Conservation (phyloP, 2,888 invertebrate species). For the Eupithecia dodoneata region DNA sequence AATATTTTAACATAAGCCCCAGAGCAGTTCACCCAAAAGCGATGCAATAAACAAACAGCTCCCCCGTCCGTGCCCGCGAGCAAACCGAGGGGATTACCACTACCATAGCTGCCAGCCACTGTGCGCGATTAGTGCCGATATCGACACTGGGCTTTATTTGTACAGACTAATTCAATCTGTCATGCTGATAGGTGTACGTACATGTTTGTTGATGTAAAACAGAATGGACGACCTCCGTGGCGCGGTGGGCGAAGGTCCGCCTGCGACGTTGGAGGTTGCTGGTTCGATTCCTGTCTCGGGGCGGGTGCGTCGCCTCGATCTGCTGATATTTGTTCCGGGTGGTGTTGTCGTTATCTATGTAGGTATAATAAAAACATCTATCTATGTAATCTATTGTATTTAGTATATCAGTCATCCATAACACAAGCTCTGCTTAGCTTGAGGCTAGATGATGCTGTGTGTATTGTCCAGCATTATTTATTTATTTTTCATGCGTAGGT, state of each 20-base stretch:
- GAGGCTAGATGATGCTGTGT: too few relatives aligned
- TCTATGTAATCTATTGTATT: too few relatives aligned
- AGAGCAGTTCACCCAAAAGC: conserved; percentile 9
- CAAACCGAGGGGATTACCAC: conserved; percentile 26
- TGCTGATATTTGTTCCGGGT: too few relatives aligned
- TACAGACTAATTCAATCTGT: background rate
- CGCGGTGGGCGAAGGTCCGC: too few relatives aligned
- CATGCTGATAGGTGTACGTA: background rate
- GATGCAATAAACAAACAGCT: conserved; percentile 24
- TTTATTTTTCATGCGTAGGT: background rate
- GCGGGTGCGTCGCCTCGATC: too few relatives aligned
- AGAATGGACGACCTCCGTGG: background rate
- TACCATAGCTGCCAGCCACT: conserved; percentile 25
- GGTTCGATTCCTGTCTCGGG: too few relatives aligned
- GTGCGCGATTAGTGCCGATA: conserved; percentile 14
- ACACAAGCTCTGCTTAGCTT: too few relatives aligned
- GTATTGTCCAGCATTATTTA: too few relatives aligned
- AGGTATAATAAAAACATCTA: too few relatives aligned
- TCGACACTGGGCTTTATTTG: background rate
- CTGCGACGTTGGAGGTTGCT: too few relatives aligned
- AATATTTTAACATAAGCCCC: conserved; percentile 2
- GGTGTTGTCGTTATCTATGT: too few relatives aligned
- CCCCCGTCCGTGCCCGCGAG: conserved; percentile 19
- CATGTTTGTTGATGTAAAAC: background rate
- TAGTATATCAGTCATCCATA: too few relatives aligned